A percentile compares a stretch with the other conserved stretches of the same genome.
Conservation (phyloP, 2,797 vertebrate species). For the Sylvilagus floridanus region DNA sequence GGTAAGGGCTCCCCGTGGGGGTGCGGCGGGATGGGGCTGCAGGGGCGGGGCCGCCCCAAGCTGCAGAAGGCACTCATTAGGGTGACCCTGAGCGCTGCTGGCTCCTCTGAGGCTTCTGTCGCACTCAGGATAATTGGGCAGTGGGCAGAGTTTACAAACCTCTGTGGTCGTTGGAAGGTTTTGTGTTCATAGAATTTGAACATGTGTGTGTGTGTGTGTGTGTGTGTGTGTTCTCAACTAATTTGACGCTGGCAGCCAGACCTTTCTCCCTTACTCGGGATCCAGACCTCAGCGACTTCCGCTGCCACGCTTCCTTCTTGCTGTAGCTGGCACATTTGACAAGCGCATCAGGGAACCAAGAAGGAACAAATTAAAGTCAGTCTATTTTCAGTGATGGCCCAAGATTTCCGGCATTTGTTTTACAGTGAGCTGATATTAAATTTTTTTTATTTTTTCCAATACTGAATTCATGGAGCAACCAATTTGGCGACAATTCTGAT, state of each 20-base stretch:
- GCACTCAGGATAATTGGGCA: background rate
- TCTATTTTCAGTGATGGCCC: background rate
- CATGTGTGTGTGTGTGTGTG: background rate
- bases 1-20: conserved; percentile 85
- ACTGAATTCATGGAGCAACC: background rate
- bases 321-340: background rate
- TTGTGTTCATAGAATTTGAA: conserved; percentile 30
- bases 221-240: background rate
- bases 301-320: background rate
- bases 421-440: background rate
- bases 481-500: background rate
- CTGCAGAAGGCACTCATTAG: background rate
- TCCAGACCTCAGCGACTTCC: fast-evolving
- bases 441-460: background rate
- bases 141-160: background rate
- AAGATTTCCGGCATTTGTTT: background rate
- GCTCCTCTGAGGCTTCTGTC: background rate
- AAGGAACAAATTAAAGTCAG: background rate
- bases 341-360: background rate
- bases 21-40: fast-evolving
- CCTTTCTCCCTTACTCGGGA: background rate
- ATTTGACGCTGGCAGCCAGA: background rate
- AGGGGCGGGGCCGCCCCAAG: fast-evolving
- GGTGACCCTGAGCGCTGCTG: background rate
- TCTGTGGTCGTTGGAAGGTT: background rate